Base-by-base conservation (phyloP, 2,797 vertebrate species). In the Mormyrus hasselquistii region DNA sequence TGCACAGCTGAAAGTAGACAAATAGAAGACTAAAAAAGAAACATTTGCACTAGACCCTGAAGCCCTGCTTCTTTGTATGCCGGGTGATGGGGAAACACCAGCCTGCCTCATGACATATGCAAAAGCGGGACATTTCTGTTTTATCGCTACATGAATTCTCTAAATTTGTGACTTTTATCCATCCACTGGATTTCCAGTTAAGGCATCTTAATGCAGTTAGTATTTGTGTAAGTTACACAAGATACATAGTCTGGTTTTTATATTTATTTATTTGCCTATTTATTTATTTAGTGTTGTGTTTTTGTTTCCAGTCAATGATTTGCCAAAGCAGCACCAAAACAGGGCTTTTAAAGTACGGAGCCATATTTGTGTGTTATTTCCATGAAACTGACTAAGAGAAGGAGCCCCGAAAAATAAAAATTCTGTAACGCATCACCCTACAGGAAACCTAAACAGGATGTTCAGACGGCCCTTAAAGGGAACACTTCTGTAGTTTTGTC, bases 91-190 rank as follows among this genome's bases (percentile, higher is more conserved):
- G 91, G 90, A 34, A 84, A 93, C 92, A 93, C 94, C 95, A 95
- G 94, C 93, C 94, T 94, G 94, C 93, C 93, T 95, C 94, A 91
- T 94, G 50, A 92, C 92, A 89, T 95, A 96, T 95, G 94, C 94
- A 96, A 95, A 94, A 91, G 91, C 92, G 93, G 92, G 90, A 89
- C 53, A 90, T 93, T 92, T 65, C 88, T 50, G 59, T 91, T 89
- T 92, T 89, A 87, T 73, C 82, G 90, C 47, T 38, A 88, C 79
- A 89, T 65, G 22, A 82, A 82, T 69, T 69, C 85, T 76, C 65
- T 5, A 38, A 49, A 87, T 90, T 90, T 44, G 14, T 69, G 76
- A 88, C 52, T n/a, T 41, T 22, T 50, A 76, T 85, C 86, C 87
- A 79, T 89, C 22, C 22, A 38, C 86, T 65, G 49, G 73, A 88